Evolutionary conservation across 23 tunicate genomes (phyloP).

Genomic region (Ascidia mentula): DNA sequence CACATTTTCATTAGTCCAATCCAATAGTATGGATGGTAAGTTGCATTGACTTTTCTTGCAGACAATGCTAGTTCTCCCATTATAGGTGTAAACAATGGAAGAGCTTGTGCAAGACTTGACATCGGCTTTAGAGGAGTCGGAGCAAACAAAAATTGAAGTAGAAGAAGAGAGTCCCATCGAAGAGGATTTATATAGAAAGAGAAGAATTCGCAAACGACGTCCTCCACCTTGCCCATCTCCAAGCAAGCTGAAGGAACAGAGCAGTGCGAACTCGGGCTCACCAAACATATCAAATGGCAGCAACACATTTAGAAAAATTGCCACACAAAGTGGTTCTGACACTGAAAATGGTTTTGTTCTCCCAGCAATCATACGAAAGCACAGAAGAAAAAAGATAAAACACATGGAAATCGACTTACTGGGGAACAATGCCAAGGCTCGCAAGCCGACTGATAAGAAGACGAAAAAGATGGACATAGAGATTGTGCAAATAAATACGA

Average conservation of each 20-base stretch:
- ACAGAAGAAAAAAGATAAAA: conserved; percentile 45
- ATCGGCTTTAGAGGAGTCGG: conserved; percentile 74
- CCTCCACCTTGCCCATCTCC: conserved; percentile 1
- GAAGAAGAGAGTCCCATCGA: conserved; percentile 40
- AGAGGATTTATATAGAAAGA: conserved; percentile 21
- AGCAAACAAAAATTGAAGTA: conserved; percentile 41
- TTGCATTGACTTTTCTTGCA: too few species aligned
- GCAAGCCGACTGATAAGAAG: background rate
- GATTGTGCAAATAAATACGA: background rate
- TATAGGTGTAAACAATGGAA: conserved; percentile 37
- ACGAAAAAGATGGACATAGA: conserved; percentile 6
- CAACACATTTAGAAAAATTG: background rate
- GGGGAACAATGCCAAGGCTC: background rate
- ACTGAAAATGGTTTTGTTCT: conserved; percentile 62
- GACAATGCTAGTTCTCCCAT: too few species aligned
- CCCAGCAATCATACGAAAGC: conserved; percentile 40
- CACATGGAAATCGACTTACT: conserved; percentile 51
- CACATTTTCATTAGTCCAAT: too few species aligned
- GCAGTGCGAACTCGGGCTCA: background rate
- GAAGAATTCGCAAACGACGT: conserved; percentile 36
- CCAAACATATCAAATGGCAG: background rate
- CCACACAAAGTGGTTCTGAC: conserved; percentile 54
- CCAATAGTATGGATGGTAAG: too few species aligned
- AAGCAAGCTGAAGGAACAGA: background rate
- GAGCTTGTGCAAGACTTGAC: conserved; percentile 71